Conservation (phyloP, 1,140 invertebrate genomes). For the Dinoponera quadriceps region DNA sequence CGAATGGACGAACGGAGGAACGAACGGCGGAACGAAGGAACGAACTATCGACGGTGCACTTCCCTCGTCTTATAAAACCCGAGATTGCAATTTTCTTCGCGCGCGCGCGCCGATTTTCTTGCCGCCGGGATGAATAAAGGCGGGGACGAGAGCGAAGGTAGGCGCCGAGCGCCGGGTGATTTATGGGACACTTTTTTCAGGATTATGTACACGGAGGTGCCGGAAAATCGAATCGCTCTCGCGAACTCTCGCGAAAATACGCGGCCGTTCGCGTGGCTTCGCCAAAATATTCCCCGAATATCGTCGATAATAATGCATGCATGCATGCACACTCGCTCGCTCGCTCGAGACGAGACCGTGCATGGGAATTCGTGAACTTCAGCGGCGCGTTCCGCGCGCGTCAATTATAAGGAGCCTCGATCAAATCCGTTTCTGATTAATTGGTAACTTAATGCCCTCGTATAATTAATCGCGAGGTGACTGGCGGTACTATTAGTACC, state of each 20-base stretch:
- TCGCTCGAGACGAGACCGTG: not conserved
- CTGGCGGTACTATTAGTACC: not conserved
- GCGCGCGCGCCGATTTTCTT: constrained; percentile 27
- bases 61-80: constrained; percentile 45
- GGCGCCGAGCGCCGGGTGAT: constrained; percentile 15
- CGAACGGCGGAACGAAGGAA: constrained; percentile 14
- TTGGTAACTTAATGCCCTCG: constrained; percentile 36
- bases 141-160: constrained; percentile 17
- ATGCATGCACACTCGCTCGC: no score
- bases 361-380: not conserved
- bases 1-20: not conserved
- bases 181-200: constrained; percentile 40
- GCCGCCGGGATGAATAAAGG: constrained; percentile 35
- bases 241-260: not conserved
- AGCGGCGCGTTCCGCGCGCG: not conserved
- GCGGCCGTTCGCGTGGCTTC: constrained; percentile 20
- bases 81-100: constrained; percentile 52
- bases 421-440: constrained; percentile 45
- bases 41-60: constrained; percentile 34
- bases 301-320: not conserved
- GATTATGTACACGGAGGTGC: constrained; percentile 49
- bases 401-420: constrained; percentile 21
- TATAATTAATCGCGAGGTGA: constrained; percentile 27
- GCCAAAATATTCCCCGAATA: constrained; percentile 2
- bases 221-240: constrained; percentile 47